phyloP scores from a whole-genome alignment of 2,113 vertebrate species.

The Maccullochella peelii region DNA sequence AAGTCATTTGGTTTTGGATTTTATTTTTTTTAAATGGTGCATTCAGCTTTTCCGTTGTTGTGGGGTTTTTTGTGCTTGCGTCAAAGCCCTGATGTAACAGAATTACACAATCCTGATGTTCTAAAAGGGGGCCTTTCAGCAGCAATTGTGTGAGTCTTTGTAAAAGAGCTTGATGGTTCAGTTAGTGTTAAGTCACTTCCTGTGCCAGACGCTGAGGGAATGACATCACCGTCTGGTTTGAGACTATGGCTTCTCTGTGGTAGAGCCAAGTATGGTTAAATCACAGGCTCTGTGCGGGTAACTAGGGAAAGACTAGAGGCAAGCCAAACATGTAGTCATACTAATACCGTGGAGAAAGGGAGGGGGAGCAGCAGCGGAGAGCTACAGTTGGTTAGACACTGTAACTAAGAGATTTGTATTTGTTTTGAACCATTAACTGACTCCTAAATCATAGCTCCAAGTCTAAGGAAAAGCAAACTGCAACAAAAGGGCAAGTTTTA shows the following conservation, averaged over 20 bases:
- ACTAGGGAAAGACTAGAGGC: slow-evolving; percentile 72
- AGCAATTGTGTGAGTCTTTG: slow-evolving; percentile 37
- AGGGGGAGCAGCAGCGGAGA: slow-evolving; percentile 34
- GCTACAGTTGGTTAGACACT: slow-evolving; percentile 65
- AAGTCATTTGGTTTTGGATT: slow-evolving; percentile 27
- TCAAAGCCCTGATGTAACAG: slow-evolving; percentile 37
- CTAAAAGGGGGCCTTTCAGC: slow-evolving; percentile 45
- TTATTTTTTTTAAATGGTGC: slow-evolving; percentile 27
- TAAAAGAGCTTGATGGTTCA: slow-evolving; percentile 49
- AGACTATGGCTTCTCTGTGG: slow-evolving; percentile 76
- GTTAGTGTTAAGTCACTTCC: slow-evolving; percentile 76
- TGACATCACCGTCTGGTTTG: slow-evolving; percentile 81
- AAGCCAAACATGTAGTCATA: slow-evolving; percentile 78
- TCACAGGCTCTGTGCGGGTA: slow-evolving; percentile 72
- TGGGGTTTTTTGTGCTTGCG: slow-evolving; percentile 21
- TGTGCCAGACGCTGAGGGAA: slow-evolving; percentile 62
- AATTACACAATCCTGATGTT: slow-evolving; percentile 41
- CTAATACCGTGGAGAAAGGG: slow-evolving; percentile 69
- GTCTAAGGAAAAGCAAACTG: slow-evolving; percentile 30
- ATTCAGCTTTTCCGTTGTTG: slow-evolving; percentile 34
- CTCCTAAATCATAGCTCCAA: slow-evolving; percentile 60
- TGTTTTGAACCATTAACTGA: slow-evolving; percentile 66
- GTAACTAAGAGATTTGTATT: slow-evolving; percentile 76
- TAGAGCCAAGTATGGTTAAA: slow-evolving; percentile 75
- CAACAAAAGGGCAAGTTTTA: slow-evolving; percentile 32